phyloP scores from a whole-genome alignment of 2,797 vertebrate species.

The Coilia nasus region DNA sequence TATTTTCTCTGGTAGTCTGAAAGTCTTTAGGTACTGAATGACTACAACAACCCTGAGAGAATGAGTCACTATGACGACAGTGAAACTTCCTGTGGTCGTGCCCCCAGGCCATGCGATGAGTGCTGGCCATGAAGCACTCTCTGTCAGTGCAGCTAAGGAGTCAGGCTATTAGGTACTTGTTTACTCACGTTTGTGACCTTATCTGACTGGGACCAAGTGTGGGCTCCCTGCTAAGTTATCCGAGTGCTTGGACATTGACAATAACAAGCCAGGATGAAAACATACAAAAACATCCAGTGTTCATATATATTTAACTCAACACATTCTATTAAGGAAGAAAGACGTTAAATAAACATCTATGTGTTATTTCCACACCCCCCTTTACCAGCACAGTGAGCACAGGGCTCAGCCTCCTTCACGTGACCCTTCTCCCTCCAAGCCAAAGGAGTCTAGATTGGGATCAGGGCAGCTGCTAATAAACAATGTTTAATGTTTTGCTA shows the following conservation, averaged over 20 bases:
- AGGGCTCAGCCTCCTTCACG: background rate
- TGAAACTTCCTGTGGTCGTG: background rate
- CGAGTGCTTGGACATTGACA: background rate
- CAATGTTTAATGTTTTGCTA: no score
- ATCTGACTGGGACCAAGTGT: background rate
- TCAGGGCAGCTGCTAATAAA: no score
- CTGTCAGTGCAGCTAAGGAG: background rate
- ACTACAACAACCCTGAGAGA: no score
- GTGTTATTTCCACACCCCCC: background rate
- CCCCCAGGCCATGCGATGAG: background rate
- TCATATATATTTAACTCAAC: no score
- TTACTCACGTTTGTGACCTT: background rate
- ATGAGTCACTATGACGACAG: background rate
- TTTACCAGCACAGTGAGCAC: background rate
- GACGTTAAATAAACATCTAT: background rate
- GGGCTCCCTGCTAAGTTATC: background rate
- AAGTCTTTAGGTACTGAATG: no score
- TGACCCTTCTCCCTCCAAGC: background rate
- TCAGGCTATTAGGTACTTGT: background rate
- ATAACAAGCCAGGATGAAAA: background rate
- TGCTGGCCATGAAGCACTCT: background rate
- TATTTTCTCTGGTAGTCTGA: no score
- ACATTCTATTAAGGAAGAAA: background rate
- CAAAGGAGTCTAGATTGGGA: background rate
- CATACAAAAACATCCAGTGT: background rate